A percentile compares a stretch with the other conserved stretches of the same genome.
phyloP scores from a whole-genome alignment of 2,888 invertebrate species.

The Hypomecis atomaria region DNA sequence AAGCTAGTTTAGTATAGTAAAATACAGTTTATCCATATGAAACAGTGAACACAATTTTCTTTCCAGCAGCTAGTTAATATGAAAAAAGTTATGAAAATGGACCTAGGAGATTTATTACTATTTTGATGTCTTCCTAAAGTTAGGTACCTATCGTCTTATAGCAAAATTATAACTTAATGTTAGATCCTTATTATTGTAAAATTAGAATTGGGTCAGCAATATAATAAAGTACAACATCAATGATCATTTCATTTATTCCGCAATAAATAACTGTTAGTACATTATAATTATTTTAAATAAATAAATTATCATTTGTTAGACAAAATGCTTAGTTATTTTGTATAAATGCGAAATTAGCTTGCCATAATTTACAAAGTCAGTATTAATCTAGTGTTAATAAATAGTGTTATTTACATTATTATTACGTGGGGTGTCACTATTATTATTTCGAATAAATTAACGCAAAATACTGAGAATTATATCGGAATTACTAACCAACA shows the following conservation, averaged over 20 bases:
- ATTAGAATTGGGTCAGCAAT: conserved; percentile 8
- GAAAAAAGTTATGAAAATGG: too few relatives aligned
- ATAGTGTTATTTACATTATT: conserved; percentile 74
- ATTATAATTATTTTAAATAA: conserved; percentile 59
- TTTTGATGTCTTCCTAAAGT: too few relatives aligned
- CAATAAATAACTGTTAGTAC: conserved; percentile 74
- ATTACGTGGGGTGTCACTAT: conserved; percentile 33
- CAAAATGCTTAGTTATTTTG: conserved; percentile 63
- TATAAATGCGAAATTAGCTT: conserved; percentile 78
- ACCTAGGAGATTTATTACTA: too few relatives aligned
- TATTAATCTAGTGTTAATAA: conserved; percentile 64
- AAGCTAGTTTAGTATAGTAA: too few relatives aligned
- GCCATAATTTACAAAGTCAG: conserved; percentile 69
- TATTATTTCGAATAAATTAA: conserved; percentile 30
- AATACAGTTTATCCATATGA: too few relatives aligned
- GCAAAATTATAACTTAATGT: background rate
- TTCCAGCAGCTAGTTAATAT: too few relatives aligned
- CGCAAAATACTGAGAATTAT: conserved; percentile 45
- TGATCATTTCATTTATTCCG: conserved; percentile 73
- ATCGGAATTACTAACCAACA: conserved; percentile 13
- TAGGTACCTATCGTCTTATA: too few relatives aligned
- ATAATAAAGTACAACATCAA: conserved; percentile 47
- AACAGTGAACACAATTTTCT: too few relatives aligned
- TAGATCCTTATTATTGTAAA: too few relatives aligned
- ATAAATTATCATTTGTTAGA: conserved; percentile 59